These are phyloP conservation scores for Drosophila subpulchrella DNA, from an alignment of 1,140 invertebrate species.

Conservation along the genomic window DNA sequence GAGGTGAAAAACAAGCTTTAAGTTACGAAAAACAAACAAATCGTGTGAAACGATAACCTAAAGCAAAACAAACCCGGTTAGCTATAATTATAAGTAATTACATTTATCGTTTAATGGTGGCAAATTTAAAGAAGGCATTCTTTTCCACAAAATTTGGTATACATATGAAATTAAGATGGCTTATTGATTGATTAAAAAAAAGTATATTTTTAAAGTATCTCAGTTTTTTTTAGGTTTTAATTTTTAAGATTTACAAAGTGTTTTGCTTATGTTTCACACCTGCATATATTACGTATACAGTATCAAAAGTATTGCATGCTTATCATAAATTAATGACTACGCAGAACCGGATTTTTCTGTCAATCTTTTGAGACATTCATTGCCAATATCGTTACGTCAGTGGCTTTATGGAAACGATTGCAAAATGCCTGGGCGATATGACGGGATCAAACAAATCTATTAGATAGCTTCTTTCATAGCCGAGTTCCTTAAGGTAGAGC, in stretches of 20 bases:
- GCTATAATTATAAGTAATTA: neutral
- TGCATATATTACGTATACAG: neutral
- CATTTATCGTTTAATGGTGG: neutral
- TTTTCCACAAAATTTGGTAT: neutral
- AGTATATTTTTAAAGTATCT: neutral
- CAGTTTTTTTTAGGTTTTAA: neutral
- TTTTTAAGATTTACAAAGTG: neutral
- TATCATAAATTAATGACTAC: neutral
- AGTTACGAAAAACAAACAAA: conserved; percentile 8
- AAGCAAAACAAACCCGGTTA: neutral
- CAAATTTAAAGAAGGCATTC: neutral
- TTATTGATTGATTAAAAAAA: neutral
- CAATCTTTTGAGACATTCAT: conserved; percentile 4
- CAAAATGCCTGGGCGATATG: conserved; percentile 91
- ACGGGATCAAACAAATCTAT: conserved; percentile 91
- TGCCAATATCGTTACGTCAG: neutral
- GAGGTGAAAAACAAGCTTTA: conserved; percentile 9
- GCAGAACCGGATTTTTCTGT: neutral
- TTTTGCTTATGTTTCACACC: neutral
- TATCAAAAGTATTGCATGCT: conserved; percentile 8
- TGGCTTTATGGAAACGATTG: conserved; percentile 86
- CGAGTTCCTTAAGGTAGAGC: conserved; percentile 90
- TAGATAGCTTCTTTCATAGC: conserved; percentile 87
- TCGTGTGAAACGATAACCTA: neutral
- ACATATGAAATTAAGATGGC: too few relatives aligned